A percentile compares a stretch with the other conserved stretches of the same genome.
These are phyloP conservation scores for Porites australiensis DNA, from an alignment of 64 coral and sea anemone genomes.

Conservation along the genomic window DNA sequence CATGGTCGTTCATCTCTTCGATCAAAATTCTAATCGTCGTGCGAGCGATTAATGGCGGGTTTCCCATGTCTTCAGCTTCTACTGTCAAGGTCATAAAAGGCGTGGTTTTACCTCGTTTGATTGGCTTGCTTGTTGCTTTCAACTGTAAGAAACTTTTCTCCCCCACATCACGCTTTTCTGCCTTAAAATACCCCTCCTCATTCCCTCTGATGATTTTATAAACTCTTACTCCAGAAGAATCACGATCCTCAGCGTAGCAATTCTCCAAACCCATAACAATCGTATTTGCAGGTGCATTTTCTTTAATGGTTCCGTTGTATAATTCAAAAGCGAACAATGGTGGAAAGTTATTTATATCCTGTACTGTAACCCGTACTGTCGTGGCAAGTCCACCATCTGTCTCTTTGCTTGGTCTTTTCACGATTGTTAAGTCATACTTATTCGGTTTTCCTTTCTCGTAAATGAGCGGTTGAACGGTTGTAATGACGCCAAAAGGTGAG, in stretches of 20 bases:
- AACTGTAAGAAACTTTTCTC: constrained; percentile 70
- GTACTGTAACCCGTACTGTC: constrained; percentile 67
- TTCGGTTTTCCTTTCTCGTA: constrained; percentile 49
- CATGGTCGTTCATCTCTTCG: constrained; percentile 59
- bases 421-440: constrained; percentile 61
- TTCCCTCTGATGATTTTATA: constrained; percentile 89
- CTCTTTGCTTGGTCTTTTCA: constrained; percentile 22
- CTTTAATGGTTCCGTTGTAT: constrained; percentile 76
- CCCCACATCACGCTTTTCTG: constrained; percentile 31
- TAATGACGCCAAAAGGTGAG: constrained; percentile 32
- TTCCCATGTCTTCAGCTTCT: constrained; percentile 72
- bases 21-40: constrained; percentile 53
- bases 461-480: constrained; percentile 40
- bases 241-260: constrained; percentile 76
- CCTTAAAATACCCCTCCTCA: constrained; percentile 80
- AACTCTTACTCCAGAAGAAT: constrained; percentile 44
- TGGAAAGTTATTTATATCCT: constrained; percentile 69
- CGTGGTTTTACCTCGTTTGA: constrained; percentile 25
- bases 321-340: constrained; percentile 68
- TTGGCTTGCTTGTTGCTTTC: constrained; percentile 57
- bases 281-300: constrained; percentile 47
- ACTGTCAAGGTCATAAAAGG: constrained; percentile 65
- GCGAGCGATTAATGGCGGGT: constrained; percentile 25
- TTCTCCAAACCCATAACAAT: constrained; percentile 77
- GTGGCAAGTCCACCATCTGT: constrained; percentile 45